Conservation (phyloP, 2,888 invertebrate genomes). For the Crossocerus cetratus region DNA sequence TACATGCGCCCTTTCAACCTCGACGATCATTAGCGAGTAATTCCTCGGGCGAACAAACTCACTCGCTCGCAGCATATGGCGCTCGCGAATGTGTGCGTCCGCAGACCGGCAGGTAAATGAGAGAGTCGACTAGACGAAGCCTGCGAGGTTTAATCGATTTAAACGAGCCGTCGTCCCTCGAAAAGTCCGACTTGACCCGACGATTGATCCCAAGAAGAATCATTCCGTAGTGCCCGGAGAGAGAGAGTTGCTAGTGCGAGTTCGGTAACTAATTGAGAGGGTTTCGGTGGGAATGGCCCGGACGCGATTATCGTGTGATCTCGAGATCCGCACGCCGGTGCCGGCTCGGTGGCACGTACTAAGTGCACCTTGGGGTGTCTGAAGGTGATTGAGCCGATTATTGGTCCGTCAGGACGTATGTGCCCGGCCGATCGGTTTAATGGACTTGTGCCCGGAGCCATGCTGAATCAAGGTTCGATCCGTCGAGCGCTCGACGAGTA, state of each 20-base stretch:
- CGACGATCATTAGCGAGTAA: conserved; percentile 3
- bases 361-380: conserved; percentile 35
- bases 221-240: too few species aligned
- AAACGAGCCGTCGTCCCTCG: not conserved
- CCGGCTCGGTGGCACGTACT: conserved; percentile 33
- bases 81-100: too few species aligned
- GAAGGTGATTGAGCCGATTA: conserved; percentile 39
- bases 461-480: conserved; percentile 25
- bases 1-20: not conserved
- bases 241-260: not conserved
- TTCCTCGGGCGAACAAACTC: not conserved
- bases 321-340: conserved; percentile 31
- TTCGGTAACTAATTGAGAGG: conserved; percentile 46
- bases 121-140: too few species aligned
- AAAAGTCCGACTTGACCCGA: not conserved
- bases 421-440: conserved; percentile 34
- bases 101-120: too few species aligned
- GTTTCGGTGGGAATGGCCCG: conserved; percentile 49
- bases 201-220: too few species aligned
- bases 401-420: conserved; percentile 40
- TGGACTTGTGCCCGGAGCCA: conserved; percentile 22
- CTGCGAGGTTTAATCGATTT: too few species aligned
- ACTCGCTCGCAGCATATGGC: not conserved
- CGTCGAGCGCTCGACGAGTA: not conserved
- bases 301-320: conserved; percentile 52